Base-by-base conservation (phyloP, 1,140 invertebrate species). In the Ladona fulva region DNA sequence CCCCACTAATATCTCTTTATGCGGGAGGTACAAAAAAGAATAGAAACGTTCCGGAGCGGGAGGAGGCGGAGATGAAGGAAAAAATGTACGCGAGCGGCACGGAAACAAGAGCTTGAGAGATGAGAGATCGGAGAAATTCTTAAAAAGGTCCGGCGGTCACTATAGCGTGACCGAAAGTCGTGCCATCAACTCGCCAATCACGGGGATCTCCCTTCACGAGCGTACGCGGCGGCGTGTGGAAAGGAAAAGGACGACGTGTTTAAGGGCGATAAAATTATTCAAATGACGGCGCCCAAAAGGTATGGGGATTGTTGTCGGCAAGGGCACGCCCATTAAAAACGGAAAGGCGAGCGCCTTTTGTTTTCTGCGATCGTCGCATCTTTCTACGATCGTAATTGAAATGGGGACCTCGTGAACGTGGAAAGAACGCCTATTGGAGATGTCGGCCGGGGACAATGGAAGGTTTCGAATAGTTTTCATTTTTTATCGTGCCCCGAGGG, bases 251-350 rank as follows among this genome's bases (percentile, higher is more conserved):
- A 66, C 52, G 52, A 66, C n/a, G 3, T 66, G 52, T 66, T 66
- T 66, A 66, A 22, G 52, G 52, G 52, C 52, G 52, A 66, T 66
- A 66, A 66, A 66, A 66, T 66, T 66, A 66, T 66, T 66, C 52
- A 66, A 66, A 66, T 66, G 52, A 66, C 52, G 52, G 52, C 52
- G 52, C 52, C 52, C 16, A 3, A 66, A 66, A 66, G 52, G 52
- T 22, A 66, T 19, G n/a, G 52, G 52, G 16, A 6, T 19, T 19
- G 52, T 19, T 66, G 16, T 16, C n/a, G 16, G 52, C 5, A 3
- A 12, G n/a, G 52, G 14, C 52, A 66, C 52, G n/a, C 52, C 52
- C 52, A 5, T 66, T 66, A 66, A 66, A 22, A 22, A 22, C n/a
- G 52, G 52, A 66, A 12, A 22, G 52, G 19, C 44, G 44, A 52